Evolutionary conservation across 1,140 invertebrate species (phyloP), one percentile per base, ranked within the genome.

Genomic region (honey bee (Apis mellifera)): DNA sequence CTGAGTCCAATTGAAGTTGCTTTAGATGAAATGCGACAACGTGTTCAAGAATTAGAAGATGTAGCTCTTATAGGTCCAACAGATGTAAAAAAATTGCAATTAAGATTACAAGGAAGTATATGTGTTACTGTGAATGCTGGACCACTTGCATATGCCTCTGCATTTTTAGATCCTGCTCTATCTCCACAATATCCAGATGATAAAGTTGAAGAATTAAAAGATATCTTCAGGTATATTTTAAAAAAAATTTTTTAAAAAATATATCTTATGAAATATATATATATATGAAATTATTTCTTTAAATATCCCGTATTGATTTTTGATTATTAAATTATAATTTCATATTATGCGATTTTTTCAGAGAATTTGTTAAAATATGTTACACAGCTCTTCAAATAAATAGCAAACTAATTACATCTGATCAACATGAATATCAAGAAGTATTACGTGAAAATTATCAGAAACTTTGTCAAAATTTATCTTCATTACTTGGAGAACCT

Each of bases 101-200:
- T 99, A 9, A 96, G 97, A 86, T 94, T 99, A 50, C 98, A 99
- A 94, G 97, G 98, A 79, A 97, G 97, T 91, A 96, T 99, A 81
- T 98, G 97, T 91, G 97, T 98, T 15, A 98, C 98, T 92, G 98
- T 99, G 0, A 98, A 99, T 94, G 98, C 98, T n/a, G 98, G 98
- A 52, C 98, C 98, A 2, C 93, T 99, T 68, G 98, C 98, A 7
- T 99, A 99, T 94, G 98, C 98, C 1, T 96, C 96, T 88, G 98
- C 97, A 9, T 99, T 99, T 94, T 94, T 99, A 1, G 96, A 97
- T 92, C 96, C 96, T 15, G 95, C 95, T 50, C 91, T 96, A 9
- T 94, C 94, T 32, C 91, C 93, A 13, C 95, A 95, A 69, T 98
- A 97, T 92, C 96, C 97, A 0, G 95, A 97, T 78, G 97, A 98